These are phyloP conservation scores for Pseudobourletiella spinata DNA, from an alignment of 1,140 invertebrate genomes.

Conservation along the genomic window DNA sequence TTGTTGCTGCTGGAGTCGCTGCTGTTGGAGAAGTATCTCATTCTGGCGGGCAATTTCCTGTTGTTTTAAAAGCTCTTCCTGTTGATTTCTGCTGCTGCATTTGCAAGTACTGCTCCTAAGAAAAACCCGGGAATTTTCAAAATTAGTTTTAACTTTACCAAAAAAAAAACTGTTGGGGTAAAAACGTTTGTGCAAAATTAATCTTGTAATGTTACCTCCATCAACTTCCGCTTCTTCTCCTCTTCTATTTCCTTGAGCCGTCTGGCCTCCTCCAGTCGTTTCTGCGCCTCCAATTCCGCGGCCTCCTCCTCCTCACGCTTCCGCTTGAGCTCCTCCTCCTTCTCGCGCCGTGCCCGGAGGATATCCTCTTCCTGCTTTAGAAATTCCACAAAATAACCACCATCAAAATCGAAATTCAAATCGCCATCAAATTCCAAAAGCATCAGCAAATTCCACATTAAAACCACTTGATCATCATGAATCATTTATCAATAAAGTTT, in stretches of 20 bases:
- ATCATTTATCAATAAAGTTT: not conserved
- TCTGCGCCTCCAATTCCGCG: conserved; percentile 20
- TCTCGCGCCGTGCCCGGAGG: conserved; percentile 15
- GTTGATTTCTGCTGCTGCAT: conserved; percentile 20
- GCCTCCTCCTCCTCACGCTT: conserved; percentile 27
- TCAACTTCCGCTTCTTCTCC: conserved; percentile 42
- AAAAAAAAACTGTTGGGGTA: not conserved
- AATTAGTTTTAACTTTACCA: not conserved
- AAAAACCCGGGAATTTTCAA: not conserved
- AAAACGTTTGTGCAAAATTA: not conserved
- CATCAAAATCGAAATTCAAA: not conserved
- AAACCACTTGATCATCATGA: too few relatives aligned
- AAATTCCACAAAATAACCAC: not conserved
- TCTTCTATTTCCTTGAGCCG: conserved; percentile 43
- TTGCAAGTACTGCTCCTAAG: conserved; percentile 18
- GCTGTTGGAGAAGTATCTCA: conserved; percentile 22
- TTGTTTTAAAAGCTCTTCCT: conserved; percentile 24
- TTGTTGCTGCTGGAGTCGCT: conserved; percentile 22
- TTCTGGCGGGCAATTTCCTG: conserved; percentile 26
- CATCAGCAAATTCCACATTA: too few relatives aligned
- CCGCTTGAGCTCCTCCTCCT: conserved; percentile 36
- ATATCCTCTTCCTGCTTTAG: conserved; percentile 43
- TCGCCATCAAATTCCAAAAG: too few relatives aligned
- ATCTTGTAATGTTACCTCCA: conserved; percentile 34
- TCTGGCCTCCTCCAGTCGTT: conserved; percentile 13